Evolutionary conservation across 2,888 invertebrate species (phyloP), one percentile per base, ranked within the genome.

Genomic region (Drosophila buzzatii): DNA sequence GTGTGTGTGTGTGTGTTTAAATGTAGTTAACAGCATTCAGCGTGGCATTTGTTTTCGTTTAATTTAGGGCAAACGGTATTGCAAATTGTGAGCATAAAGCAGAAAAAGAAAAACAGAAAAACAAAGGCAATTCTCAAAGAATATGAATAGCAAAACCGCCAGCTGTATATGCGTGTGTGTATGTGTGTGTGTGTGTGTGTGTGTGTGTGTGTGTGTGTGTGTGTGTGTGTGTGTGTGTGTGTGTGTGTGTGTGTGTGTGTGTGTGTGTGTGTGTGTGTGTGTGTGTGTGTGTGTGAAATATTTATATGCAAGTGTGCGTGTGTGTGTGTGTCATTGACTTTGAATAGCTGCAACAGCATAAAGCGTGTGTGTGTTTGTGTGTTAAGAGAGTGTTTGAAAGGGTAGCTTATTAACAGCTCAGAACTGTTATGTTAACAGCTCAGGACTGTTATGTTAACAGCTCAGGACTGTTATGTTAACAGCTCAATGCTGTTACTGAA

Each of bases 1-100:
- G 14, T 71, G 33, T 23, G 20, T 61, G 45, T 57, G 14, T 77
- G 42, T 37, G 62, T 70, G 41, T 69, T 63, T 10, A 70, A 83
- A 53, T 81, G 81, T 59, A 84, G 70, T 70, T 76, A 76, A 80
- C 66, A 58, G 81, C 78, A 79, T 80, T 79, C 80, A 72, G 62
- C 61, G 65, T 73, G 47, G 63, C 79, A 74, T 59, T 70, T 51
- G 18, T 51, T 49, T 16, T n/a, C 9, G 27, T n/a, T n/a, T 49
- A 12, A 8, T 53, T 23, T 23, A 65, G 45, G 42, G 35, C 47
- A 70, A 73, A 64, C 63, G 75, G 63, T 59, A 75, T 65, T 65
- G 41, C 60, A 68, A 70, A 64, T 33, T 58, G 51, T 65, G 60
- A 62, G 65, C 20, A 68, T 57, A 63, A 67, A 78, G 65, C 57